A percentile compares a stretch with the other conserved stretches of the same genome.
These are phyloP conservation scores for Aleadryas rufinucha DNA, from an alignment of 2,113 vertebrate genomes.

Conservation along the genomic window DNA sequence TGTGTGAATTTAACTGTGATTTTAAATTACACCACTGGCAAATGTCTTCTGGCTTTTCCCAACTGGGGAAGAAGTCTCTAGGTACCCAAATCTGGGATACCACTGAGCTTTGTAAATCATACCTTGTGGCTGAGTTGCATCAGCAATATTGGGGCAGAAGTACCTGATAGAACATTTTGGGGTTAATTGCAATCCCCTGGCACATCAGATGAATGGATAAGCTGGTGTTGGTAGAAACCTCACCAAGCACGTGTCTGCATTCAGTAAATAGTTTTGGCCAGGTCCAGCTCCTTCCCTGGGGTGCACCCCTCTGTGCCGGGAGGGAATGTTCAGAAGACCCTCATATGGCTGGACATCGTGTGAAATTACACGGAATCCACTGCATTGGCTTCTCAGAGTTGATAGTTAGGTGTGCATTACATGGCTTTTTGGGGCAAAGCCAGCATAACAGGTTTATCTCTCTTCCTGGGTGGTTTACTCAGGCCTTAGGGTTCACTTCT, in stretches of 20 bases:
- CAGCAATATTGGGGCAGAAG: background rate
- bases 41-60: background rate
- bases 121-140: background rate
- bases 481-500: background rate
- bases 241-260: background rate
- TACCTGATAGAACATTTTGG: background rate
- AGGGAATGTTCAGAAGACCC: background rate
- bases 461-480: background rate
- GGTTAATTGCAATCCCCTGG: background rate
- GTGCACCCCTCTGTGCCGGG: no score
- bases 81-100: background rate
- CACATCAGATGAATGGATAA: background rate
- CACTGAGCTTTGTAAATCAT: background rate
- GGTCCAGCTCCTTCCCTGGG: background rate
- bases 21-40: background rate
- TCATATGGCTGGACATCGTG: accelerated
- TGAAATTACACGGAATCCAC: background rate
- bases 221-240: background rate
- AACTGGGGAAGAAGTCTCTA: background rate
- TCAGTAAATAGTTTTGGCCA: background rate
- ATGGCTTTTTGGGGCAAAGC: background rate
- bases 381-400: background rate
- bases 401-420: background rate
- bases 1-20: background rate
- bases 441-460: background rate